Evolutionary conservation across 2,888 invertebrate species (phyloP).

Genomic region (Globia sparganii): DNA sequence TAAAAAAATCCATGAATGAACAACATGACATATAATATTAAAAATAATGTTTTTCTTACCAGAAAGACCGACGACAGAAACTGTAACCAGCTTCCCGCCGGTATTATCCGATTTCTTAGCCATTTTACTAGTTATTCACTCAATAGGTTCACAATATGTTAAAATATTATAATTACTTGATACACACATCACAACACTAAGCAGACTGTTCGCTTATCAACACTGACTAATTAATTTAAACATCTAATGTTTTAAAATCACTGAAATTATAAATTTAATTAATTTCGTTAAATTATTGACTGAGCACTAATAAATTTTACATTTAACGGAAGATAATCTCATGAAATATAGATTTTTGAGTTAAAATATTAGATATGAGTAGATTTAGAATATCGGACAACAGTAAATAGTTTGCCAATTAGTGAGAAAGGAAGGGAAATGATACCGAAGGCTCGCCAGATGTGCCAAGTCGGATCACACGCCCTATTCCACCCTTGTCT

Average conservation of each 20-base stretch:
- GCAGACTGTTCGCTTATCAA: conserved; percentile 68
- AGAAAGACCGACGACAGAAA: conserved; percentile 97
- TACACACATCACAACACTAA: conserved; percentile 85
- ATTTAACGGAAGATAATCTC: conserved; percentile 34
- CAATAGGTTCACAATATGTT: conserved; percentile 73
- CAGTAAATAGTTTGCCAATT: conserved; percentile 73
- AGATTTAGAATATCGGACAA: conserved; percentile 35
- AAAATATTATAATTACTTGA: conserved; percentile 76
- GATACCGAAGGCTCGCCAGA: conserved; percentile 76
- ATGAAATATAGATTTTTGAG: conserved; percentile 12
- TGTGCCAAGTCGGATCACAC: conserved; percentile 79
- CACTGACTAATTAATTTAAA: conserved; percentile 68
- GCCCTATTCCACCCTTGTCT: conserved; percentile 69
- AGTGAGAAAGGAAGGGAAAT: conserved; percentile 76
- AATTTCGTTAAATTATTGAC: conserved; percentile 20
- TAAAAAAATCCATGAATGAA: not conserved
- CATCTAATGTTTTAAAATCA: conserved; percentile 51
- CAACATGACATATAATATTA: not conserved
- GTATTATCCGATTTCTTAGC: conserved; percentile 93
- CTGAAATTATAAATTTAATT: conserved; percentile 49
- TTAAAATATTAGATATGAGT: conserved; percentile 1
- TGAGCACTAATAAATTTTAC: conserved; percentile 2
- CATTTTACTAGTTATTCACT: conserved; percentile 88
- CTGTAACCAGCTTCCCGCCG: conserved; percentile 93
- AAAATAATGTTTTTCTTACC: conserved; percentile 81